Evolutionary conservation across 2,113 vertebrate species (phyloP), one percentile per base, ranked within the genome.

Genomic region (Aythya baeri): DNA sequence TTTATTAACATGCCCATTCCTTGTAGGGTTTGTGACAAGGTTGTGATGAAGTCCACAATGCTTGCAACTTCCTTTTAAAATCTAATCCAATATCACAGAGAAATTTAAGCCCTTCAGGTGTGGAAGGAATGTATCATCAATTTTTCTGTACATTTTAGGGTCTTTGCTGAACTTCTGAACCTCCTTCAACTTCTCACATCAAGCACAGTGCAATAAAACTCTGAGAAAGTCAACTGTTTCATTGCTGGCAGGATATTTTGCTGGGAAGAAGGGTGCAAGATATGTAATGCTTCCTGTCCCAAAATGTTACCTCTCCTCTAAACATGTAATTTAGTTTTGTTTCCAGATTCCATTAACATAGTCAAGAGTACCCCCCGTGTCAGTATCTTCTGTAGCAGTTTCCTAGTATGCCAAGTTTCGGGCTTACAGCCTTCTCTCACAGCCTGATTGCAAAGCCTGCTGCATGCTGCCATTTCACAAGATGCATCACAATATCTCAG

Each of bases 351-450:
- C 46, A 29, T 29, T 52, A 86, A 25, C 2, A 7, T 6, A 41
- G 72, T 77, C 26, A 86, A 63, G 65, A 57, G 9, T 43, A 93
- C 86, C 41, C 29, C 49, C 23, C 21, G 8, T 25, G 29, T 68
- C 83, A 86, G 50, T 17, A 67, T 43, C 58, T 94, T 83, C 74
- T 78, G 78, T 74, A 93, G 81, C 13, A 67, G 31, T 55, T 79
- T 89, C 52, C 11, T 61, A 38, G 18, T 5, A 7, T 38, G 50
- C 44, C 67, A 80, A 44, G 27, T 80, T 89, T 59, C 67, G 55
- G 83, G 49, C 0, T 52, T 18, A 38, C 18, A 41, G 80, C 54
- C 29, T 21, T 17, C 29, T 32, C 36, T 32, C 11, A 7, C 26
- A 71, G 17, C 16, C 44, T 44, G 41, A 23, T 43, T 70, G 59